phyloP scores from a whole-genome alignment of 2,113 vertebrate species.

The Phylloscopus trochilus region DNA sequence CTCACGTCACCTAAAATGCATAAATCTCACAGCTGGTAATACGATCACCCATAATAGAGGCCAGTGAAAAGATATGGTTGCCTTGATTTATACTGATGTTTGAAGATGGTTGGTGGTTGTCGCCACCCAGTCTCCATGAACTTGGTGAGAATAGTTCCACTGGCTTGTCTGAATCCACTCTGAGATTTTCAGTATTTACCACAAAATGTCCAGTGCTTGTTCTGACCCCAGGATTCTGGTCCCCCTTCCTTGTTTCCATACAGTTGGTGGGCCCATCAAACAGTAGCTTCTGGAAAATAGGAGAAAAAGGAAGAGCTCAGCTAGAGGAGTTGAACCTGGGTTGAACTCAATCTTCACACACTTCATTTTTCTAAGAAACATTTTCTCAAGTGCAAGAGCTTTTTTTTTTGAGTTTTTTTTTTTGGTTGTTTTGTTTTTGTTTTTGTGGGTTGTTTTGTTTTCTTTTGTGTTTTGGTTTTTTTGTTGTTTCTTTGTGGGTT shows the following conservation, averaged over 20 bases:
- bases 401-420: background rate
- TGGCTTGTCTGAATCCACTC: background rate
- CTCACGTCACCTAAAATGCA: background rate
- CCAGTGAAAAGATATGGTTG: background rate
- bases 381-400: background rate
- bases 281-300: background rate
- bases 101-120: background rate
- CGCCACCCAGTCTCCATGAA: background rate
- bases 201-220: background rate
- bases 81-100: background rate
- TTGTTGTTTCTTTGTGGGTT: too few relatives aligned
- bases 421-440: too few relatives aligned
- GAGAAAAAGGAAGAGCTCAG: background rate
- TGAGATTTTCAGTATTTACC: background rate
- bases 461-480: too few relatives aligned
- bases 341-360: background rate
- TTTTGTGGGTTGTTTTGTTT: too few relatives aligned
- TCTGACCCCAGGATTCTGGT: rapidly evolving
- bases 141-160: background rate
- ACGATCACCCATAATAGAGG: background rate
- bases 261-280: background rate
- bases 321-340: background rate
- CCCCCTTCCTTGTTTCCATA: background rate
- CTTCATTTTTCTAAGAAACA: background rate
- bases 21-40: background rate